Conservation (phyloP, 1,140 invertebrate species). For the Vanessa tameamea region DNA sequence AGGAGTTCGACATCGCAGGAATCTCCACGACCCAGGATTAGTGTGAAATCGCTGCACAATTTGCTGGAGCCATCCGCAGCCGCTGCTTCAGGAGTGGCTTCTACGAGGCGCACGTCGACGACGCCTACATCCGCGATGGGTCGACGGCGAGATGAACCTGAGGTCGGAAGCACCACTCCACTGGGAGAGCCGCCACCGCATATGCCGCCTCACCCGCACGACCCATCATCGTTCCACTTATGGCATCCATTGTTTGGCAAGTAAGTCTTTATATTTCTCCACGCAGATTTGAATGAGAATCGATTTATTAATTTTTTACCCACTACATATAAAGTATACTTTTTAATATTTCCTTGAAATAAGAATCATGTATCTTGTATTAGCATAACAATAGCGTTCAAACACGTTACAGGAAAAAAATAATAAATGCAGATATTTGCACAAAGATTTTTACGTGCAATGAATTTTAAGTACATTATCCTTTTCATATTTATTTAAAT, state of each 20-base stretch:
- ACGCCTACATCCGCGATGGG: constrained; percentile 46
- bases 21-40: constrained; percentile 81
- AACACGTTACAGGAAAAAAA: constrained; percentile 25
- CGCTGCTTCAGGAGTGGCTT: constrained; percentile 45
- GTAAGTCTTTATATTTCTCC: constrained; percentile 59
- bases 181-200: constrained; percentile 64
- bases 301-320: background rate
- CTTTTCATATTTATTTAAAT: constrained; percentile 10
- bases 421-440: constrained; percentile 37
- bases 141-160: constrained; percentile 75
- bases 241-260: constrained; percentile 80
- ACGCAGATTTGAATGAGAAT: background rate
- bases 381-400: constrained; percentile 22
- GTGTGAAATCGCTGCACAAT: constrained; percentile 83
- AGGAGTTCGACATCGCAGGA: constrained; percentile 58
- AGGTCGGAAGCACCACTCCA: constrained; percentile 82
- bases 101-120: constrained; percentile 40
- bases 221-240: constrained; percentile 72
- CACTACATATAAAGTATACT: background rate
- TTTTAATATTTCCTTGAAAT: constrained; percentile 24
- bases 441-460: constrained; percentile 29
- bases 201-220: constrained; percentile 68
- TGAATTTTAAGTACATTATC: constrained; percentile 5
- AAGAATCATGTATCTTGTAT: constrained; percentile 15
- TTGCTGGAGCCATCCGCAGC: constrained; percentile 76